These are phyloP conservation scores for Botia kubotai DNA, from an alignment of 2,797 vertebrate species.

Conservation along the genomic window DNA sequence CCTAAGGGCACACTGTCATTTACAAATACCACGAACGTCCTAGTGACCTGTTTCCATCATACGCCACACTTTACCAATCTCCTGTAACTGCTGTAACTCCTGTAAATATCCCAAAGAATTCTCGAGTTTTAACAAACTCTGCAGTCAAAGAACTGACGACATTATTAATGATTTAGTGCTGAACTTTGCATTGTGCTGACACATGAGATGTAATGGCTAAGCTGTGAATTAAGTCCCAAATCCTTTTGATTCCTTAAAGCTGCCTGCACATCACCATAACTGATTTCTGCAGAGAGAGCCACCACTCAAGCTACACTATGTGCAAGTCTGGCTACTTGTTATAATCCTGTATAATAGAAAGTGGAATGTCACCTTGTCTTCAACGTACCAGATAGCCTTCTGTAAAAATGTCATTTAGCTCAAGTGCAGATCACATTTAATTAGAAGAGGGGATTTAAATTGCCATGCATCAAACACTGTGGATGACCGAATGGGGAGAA, in stretches of 20 bases:
- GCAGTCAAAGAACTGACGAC: constrained; percentile 69
- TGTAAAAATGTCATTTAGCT: constrained; percentile 83
- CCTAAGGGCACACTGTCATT: background rate
- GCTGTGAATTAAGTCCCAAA: constrained; percentile 82
- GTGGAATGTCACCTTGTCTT: constrained; percentile 86
- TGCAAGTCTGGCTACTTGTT: constrained; percentile 77
- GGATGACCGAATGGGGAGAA: constrained; percentile 76
- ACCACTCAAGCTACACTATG: constrained; percentile 65
- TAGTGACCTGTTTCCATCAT: background rate
- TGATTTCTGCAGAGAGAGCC: constrained; percentile 75
- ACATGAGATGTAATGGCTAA: constrained; percentile 79
- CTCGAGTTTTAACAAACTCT: constrained; percentile 63
- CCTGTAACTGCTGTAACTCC: too few species aligned
- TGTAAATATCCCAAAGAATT: constrained; percentile 47
- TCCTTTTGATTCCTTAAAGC: constrained; percentile 79
- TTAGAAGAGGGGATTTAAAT: constrained; percentile 86
- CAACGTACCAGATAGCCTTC: constrained; percentile 82
- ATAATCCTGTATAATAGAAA: constrained; percentile 85
- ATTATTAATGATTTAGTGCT: constrained; percentile 81
- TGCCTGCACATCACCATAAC: constrained; percentile 80
- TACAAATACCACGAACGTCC: background rate
- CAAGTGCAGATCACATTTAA: constrained; percentile 87
- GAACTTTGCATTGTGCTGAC: constrained; percentile 86
- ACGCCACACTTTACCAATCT: background rate
- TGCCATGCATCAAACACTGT: constrained; percentile 83